Evolutionary conservation across 2,113 vertebrate species (phyloP), one percentile per base, ranked within the genome.

Genomic region (Speoplatyrhinus poulsoni): DNA sequence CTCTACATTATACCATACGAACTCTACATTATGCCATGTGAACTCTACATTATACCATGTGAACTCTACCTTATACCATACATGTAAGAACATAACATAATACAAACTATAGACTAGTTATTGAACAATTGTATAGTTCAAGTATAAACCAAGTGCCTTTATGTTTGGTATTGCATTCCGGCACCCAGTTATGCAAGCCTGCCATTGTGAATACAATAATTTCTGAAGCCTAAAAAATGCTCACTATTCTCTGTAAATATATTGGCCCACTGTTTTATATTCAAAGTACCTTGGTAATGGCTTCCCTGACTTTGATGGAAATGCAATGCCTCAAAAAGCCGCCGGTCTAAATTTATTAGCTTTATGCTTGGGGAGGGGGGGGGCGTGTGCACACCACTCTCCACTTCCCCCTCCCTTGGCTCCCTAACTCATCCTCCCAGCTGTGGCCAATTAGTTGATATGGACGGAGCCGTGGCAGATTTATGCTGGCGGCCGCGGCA

Each of bases 361-460:
- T 32, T 63, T 74, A 74, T n/a, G 63, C 36, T 55, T 55, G 36
- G 67, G 58, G 58, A 69, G 62, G 69, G 36, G 6, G 26, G 26
- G 1, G 2, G 2, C 55, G 60, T 69, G 59, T 65, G 48, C 41
- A 53, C 57, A 56, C 64, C 48, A 52, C 82, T 7, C 57, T 74
- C 64, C 55, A 60, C 17, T 59, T 69, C 52, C 68, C 66, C 67
- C 70, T 64, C 48, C 46, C 70, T 46, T 56, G 63, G 48, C 46
- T 56, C 70, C 36, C 61, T 79, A 72, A 86, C 71, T 85, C 67
- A 84, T 81, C 65, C 68, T 63, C 66, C 49, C 62, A 75, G 16
- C 71, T 69, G 69, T 52, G 48, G 75, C 80, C 82, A 87, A 77
- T 90, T 83, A 82, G 76, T 84, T 85, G 76, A 77, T 71, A 77